Evolutionary conservation across 2,888 invertebrate genomes (phyloP).

Genomic region (Diplolepis rosae): DNA sequence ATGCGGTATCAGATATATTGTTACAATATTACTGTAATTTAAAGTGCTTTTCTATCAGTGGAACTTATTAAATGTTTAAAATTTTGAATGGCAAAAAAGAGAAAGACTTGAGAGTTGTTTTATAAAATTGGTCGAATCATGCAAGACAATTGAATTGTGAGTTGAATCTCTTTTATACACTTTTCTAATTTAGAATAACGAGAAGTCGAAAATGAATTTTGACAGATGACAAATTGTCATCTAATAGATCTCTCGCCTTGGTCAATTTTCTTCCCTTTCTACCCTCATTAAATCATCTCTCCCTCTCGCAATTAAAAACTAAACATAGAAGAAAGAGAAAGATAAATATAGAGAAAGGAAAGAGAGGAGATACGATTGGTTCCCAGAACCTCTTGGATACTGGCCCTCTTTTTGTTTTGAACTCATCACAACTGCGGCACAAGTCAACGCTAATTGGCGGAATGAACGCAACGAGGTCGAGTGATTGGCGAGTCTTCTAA

Average conservation of each 20-base stretch:
- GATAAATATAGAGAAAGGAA: constrained; percentile 37
- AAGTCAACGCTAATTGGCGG: constrained; percentile 62
- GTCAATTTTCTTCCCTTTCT: constrained; percentile 13
- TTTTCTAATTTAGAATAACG: background rate
- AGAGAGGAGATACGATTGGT: constrained; percentile 54
- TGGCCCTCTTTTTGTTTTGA: constrained; percentile 58
- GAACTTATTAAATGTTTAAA: too few relatives aligned
- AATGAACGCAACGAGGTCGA: constrained; percentile 68
- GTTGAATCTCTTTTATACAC: too few relatives aligned
- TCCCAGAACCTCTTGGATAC: constrained; percentile 59
- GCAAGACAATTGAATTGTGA: too few relatives aligned
- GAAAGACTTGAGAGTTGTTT: too few relatives aligned
- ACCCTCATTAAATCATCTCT: constrained; percentile 12
- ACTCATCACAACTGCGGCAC: constrained; percentile 44
- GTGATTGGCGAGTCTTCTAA: constrained; percentile 59
- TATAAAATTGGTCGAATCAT: too few relatives aligned
- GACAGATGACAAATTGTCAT: constrained; percentile 17
- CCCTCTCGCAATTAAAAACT: constrained; percentile 29
- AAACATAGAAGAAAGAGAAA: constrained; percentile 25
- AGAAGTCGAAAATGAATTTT: constrained; percentile 17
- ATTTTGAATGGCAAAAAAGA: too few relatives aligned
- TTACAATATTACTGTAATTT: too few relatives aligned
- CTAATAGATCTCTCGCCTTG: constrained; percentile 26
- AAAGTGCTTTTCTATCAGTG: too few relatives aligned
- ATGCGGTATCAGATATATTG: background rate